Evolutionary conservation across 2,888 invertebrate genomes (phyloP).

Genomic region (Apoda limacodes): DNA sequence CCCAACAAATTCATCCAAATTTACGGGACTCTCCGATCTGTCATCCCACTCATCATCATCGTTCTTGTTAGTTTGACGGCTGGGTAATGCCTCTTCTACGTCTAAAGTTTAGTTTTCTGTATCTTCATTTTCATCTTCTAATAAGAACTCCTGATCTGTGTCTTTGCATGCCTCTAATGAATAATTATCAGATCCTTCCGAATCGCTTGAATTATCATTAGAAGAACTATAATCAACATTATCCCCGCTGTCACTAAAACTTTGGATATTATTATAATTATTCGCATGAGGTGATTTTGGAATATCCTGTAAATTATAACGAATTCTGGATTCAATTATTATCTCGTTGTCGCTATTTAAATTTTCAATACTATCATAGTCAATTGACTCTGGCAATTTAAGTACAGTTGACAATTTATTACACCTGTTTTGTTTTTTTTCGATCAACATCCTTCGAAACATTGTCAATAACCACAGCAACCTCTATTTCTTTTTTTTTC

Average conservation of each 20-base stretch:
- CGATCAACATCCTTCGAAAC: constrained; percentile 14
- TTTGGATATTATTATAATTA: constrained; percentile 18
- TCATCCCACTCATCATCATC: constrained; percentile 18
- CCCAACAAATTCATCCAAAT: constrained; percentile 17
- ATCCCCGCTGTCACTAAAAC: constrained; percentile 15
- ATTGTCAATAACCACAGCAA: too few species aligned
- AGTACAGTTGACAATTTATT: constrained; percentile 18
- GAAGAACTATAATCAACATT: constrained; percentile 14
- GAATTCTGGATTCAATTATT: constrained; percentile 11
- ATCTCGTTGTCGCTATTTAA: constrained; percentile 13
- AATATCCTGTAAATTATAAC: constrained; percentile 16
- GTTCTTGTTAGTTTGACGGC: constrained; percentile 13
- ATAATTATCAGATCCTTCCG: constrained; percentile 14
- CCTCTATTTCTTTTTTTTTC: constrained; percentile 17
- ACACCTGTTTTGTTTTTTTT: constrained; percentile 17
- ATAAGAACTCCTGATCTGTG: constrained; percentile 13
- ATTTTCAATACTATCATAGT: constrained; percentile 16
- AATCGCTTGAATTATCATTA: constrained; percentile 13
- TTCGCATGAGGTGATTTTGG: constrained; percentile 13
- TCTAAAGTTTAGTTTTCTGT: constrained; percentile 14
- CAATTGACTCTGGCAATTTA: constrained; percentile 14
- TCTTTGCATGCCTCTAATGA: constrained; percentile 12
- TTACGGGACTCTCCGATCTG: constrained; percentile 13
- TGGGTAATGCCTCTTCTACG: constrained; percentile 16
- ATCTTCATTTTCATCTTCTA: too few species aligned